Percentiles rank a stretch among this genome's conserved stretches.
phyloP scores from a whole-genome alignment of 2,113 vertebrate genomes.

The Naja naja region DNA sequence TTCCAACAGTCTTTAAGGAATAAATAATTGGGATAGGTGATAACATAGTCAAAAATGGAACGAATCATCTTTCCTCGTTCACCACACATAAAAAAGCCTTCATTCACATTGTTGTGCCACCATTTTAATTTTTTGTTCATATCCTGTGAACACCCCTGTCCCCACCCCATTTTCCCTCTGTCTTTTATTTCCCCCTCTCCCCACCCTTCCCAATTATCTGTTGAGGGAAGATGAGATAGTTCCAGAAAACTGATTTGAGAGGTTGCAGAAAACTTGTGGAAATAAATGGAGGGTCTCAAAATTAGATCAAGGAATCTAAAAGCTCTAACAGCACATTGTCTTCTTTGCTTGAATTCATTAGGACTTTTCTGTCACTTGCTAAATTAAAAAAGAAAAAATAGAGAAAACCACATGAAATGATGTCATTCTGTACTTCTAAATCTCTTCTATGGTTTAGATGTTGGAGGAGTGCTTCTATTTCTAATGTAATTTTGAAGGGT shows the following conservation, averaged over 20 bases:
- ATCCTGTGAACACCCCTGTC: background rate
- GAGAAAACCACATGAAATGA: background rate
- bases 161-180: background rate
- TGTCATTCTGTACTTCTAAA: background rate
- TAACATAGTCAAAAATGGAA: background rate
- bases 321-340: background rate
- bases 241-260: background rate
- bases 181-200: background rate
- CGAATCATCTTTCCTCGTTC: background rate
- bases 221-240: background rate
- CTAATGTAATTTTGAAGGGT: background rate
- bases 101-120: background rate
- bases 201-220: background rate
- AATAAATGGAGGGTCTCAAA: background rate
- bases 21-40: background rate
- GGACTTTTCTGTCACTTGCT: background rate
- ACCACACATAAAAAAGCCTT: background rate
- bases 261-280: background rate
- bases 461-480: background rate
- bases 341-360: background rate
- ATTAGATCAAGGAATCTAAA: background rate
- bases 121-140: background rate
- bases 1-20: background rate
- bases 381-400: background rate
- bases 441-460: conserved; percentile 4